Evolutionary conservation across 2,113 vertebrate species (phyloP), one percentile per base, ranked within the genome.

Genomic region (Hyaena hyaena): DNA sequence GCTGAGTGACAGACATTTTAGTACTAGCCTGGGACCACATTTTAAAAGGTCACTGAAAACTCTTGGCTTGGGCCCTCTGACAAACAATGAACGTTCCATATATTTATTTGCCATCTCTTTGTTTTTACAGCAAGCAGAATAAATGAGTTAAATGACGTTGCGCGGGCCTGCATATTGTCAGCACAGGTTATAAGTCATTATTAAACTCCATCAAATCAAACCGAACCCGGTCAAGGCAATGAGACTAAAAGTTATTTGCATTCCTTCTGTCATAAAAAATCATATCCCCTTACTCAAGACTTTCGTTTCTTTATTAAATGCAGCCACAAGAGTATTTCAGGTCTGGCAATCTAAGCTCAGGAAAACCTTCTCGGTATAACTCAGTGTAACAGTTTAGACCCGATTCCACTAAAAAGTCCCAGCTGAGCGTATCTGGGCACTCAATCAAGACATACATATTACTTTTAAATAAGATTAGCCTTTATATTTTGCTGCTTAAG

Each of bases 181-280:
- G 98, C 99, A 99, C 99, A 99, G 99, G 99, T 99, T 99, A 99
- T 99, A 99, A 99, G 99, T 99, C 99, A 99, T 99, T 99, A 99
- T 99, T 99, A 99, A 98, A 98, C 98, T 98, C 99, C 99, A 99
- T 99, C 99, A 99, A 99, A 99, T 99, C 99, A 99, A 98, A 98
- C 98, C 99, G 98, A 98, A 98, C 98, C 99, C 98, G 87, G 99
- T 98, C 98, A 98, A 98, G 98, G 99, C 99, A 99, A 98, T 97
- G 98, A 98, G 98, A 98, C 98, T 98, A 98, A 99, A 98, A 99
- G 98, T 99, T 98, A 99, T 99, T 99, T 99, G 99, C 99, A 99
- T 99, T 99, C 99, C 99, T 99, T 98, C 98, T 99, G 98, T 98
- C 99, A 99, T 99, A 99, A 99, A 99, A 99, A 99, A 99, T 99